phyloP scores from a whole-genome alignment of 2,797 vertebrate species.

The Jordanella pulchra region DNA sequence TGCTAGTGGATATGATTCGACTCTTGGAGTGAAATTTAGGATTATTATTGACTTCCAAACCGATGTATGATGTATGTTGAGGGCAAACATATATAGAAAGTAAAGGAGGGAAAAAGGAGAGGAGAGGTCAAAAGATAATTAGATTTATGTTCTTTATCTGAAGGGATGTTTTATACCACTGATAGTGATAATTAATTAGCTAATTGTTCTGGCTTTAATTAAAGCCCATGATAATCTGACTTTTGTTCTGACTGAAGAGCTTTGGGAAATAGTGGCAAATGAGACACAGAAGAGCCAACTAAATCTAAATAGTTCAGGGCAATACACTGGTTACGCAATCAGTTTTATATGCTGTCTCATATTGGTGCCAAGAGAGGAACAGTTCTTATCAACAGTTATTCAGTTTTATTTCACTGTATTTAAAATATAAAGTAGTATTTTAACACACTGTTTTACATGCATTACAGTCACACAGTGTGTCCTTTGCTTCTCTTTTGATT shows the following conservation, averaged over 20 bases:
- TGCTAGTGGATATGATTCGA: constrained; percentile 19
- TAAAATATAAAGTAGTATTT: constrained; percentile 12
- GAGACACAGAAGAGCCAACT: constrained; percentile 30
- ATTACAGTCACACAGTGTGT: constrained; percentile 18
- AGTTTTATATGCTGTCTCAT: not conserved
- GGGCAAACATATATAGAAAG: constrained; percentile 30
- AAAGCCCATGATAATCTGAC: constrained; percentile 67
- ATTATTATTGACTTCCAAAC: constrained; percentile 54
- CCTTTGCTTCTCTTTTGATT: constrained; percentile 38
- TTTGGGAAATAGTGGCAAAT: constrained; percentile 43
- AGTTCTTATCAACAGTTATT: constrained; percentile 5
- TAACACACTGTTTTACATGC: constrained; percentile 14
- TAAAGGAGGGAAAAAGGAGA: constrained; percentile 40
- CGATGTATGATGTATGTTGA: constrained; percentile 28
- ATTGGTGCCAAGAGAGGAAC: not conserved
- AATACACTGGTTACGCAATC: constrained; percentile 33
- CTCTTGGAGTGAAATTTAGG: constrained; percentile 35
- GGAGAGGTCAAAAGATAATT: constrained; percentile 66
- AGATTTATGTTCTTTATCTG: constrained; percentile 60
- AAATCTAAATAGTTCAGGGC: constrained; percentile 14
- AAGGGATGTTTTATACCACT: constrained; percentile 66
- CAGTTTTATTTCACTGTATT: constrained; percentile 23
- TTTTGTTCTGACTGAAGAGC: constrained; percentile 62
- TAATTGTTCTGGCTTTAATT: constrained; percentile 66
- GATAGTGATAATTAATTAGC: constrained; percentile 73